Conservation (phyloP, 2,113 vertebrate species). For the Bubo blakistoni region DNA sequence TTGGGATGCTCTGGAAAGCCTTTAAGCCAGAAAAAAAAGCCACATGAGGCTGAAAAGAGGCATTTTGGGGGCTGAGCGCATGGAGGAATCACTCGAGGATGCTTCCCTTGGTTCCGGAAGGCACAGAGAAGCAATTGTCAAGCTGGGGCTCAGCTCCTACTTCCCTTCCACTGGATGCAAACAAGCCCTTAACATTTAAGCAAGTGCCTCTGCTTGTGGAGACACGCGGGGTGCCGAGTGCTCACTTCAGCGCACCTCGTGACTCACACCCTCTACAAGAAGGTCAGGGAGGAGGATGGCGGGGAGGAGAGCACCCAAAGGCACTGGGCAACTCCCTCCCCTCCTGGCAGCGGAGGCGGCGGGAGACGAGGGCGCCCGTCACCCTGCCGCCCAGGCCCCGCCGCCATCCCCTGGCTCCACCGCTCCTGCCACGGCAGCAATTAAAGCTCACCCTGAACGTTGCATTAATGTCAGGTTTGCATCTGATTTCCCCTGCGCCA, state of each 20-base stretch:
- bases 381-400: accelerated
- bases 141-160: neutral
- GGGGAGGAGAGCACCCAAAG: neutral
- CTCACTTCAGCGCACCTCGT: neutral
- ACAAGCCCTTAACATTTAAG: slow-evolving; percentile 52
- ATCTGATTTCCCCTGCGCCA: slow-evolving; percentile 20
- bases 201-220: neutral
- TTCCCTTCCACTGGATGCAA: slow-evolving; percentile 17
- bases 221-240: neutral
- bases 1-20: neutral
- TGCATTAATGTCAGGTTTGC: slow-evolving; percentile 40
- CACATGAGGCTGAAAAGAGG: neutral
- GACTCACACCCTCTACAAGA: neutral
- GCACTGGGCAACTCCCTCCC: neutral
- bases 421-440: neutral
- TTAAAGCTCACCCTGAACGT: neutral
- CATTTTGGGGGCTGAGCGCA: neutral
- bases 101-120: slow-evolving; percentile 14
- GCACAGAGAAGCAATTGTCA: neutral
- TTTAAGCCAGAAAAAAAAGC: neutral
- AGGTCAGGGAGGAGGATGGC: neutral
- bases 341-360: accelerated
- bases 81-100: neutral
- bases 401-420: accelerated
- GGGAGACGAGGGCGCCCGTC: neutral